phyloP scores from a whole-genome alignment of 2,113 vertebrate species.

The Microtus pennsylvanicus region DNA sequence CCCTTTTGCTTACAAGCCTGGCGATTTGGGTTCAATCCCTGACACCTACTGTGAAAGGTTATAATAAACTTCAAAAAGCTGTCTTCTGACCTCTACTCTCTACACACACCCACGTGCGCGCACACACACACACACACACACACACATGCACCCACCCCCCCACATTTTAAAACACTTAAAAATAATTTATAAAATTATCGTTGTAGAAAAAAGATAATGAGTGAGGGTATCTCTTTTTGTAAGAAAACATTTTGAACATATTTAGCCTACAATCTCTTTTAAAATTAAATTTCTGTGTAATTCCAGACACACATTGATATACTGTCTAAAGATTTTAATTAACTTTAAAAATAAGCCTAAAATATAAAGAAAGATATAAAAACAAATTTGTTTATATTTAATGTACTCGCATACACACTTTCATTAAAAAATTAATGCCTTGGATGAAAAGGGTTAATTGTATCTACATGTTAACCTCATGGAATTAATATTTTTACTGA shows the following conservation, averaged over 20 bases:
- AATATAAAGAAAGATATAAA: neutral
- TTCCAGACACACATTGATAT: neutral
- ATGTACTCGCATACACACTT: neutral
- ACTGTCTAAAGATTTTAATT: neutral
- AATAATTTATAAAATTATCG: neutral
- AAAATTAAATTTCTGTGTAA: neutral
- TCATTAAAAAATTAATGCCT: conserved; percentile 18
- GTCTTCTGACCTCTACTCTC: neutral
- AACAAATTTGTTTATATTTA: neutral
- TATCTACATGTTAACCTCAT: neutral
- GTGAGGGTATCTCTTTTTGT: neutral
- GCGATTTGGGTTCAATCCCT: neutral
- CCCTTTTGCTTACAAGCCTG: neutral
- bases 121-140: neutral
- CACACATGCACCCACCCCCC: neutral
- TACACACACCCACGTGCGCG: neutral
- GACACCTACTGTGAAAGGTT: neutral
- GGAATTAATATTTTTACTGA: neutral
- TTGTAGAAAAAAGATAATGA: neutral
- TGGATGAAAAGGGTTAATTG: neutral
- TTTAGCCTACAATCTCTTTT: neutral
- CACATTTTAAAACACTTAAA: neutral
- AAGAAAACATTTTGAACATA: neutral
- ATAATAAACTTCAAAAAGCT: neutral
- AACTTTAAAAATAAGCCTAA: neutral